Conservation (phyloP, 2,888 invertebrate species). For the Nineta flava region DNA sequence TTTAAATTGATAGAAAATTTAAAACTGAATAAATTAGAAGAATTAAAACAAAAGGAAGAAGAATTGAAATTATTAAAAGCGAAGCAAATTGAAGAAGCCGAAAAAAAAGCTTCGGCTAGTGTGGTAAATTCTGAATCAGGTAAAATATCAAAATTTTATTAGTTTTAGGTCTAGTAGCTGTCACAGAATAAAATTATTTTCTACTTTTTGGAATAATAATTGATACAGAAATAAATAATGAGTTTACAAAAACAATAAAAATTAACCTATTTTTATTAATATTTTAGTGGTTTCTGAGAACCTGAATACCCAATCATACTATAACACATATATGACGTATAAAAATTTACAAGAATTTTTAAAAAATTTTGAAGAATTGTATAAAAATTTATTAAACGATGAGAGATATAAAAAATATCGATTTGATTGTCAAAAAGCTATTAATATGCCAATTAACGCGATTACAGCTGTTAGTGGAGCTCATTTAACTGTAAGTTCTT, state of each 20-base stretch:
- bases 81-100: no score
- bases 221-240: not conserved
- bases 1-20: no score
- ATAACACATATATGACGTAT: slow-evolving; percentile 36
- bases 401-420: slow-evolving; percentile 53
- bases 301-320: no score
- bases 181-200: no score
- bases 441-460: slow-evolving; percentile 77
- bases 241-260: no score
- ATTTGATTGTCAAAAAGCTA: slow-evolving; percentile 71
- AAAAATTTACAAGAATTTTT: slow-evolving; percentile 38
- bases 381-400: slow-evolving; percentile 42
- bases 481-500: slow-evolving; percentile 31
- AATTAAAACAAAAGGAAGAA: slow-evolving; percentile 17
- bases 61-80: slow-evolving; percentile 11
- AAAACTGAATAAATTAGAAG: slow-evolving; percentile 15
- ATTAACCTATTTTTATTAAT: no score
- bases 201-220: not conserved
- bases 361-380: slow-evolving; percentile 38
- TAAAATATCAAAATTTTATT: not conserved
- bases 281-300: no score
- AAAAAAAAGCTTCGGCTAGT: not conserved
- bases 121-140: not conserved
- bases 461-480: slow-evolving; percentile 59
- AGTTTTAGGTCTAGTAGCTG: no score